Percentiles rank a stretch among this genome's conserved stretches.
These are phyloP conservation scores for Meteorus sp. DNA, from an alignment of 1,140 invertebrate species.

Conservation along the genomic window DNA sequence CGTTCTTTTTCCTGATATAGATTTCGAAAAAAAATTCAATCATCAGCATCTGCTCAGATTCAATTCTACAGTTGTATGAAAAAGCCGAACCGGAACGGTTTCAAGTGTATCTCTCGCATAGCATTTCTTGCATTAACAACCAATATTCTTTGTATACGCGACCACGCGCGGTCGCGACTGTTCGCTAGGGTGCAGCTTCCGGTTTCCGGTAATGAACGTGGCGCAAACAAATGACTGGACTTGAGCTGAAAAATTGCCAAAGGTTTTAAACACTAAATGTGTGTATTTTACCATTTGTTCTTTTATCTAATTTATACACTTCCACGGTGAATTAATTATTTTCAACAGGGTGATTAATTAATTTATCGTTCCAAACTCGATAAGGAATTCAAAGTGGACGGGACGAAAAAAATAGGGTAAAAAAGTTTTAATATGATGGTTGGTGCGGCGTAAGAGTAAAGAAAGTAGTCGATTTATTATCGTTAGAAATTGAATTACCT, in stretches of 20 bases:
- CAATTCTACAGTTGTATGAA: not conserved
- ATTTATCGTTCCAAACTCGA: too few relatives aligned
- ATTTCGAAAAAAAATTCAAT: too few relatives aligned
- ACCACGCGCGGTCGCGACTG: not conserved
- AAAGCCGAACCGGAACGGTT: not conserved
- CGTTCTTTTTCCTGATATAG: too few relatives aligned
- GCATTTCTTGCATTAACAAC: not conserved
- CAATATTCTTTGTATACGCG: slow-evolving; percentile 18
- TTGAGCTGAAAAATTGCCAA: not conserved
- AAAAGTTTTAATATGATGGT: too few relatives aligned
- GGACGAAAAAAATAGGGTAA: too few relatives aligned
- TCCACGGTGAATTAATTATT: not conserved
- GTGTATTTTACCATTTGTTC: not conserved
- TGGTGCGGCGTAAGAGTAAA: not conserved
- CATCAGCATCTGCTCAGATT: too few relatives aligned
- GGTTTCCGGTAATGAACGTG: slow-evolving; percentile 53
- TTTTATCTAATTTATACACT: too few relatives aligned
- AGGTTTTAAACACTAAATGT: not conserved
- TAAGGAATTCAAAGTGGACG: too few relatives aligned
- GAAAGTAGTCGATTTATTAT: slow-evolving; percentile 17
- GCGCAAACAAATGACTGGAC: slow-evolving; percentile 17
- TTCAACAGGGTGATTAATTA: not conserved
- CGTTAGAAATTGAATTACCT: slow-evolving; percentile 19
- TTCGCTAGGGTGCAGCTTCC: slow-evolving; percentile 50
- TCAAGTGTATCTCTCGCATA: not conserved